Base-by-base conservation (phyloP, 2,113 vertebrate genomes). In the Stegostoma tigrinum region DNA sequence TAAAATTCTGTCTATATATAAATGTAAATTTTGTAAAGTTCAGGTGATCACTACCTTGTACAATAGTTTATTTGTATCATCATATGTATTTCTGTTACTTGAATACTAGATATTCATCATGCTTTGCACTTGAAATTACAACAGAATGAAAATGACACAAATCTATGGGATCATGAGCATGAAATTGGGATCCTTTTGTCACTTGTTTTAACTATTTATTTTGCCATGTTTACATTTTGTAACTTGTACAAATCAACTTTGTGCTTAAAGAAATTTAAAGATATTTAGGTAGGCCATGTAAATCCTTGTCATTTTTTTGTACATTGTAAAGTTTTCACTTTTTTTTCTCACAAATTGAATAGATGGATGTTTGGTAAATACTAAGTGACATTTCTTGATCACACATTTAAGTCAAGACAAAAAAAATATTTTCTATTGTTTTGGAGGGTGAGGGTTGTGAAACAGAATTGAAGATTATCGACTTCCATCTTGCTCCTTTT, bases 221-320 rank as follows among this genome's bases (percentile, higher is more conserved):
- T 98, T 98, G 98, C 98, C 98, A 98, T 98, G 98, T 99, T 99
- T 99, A 99, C 98, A 99, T 99, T 99, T 99, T 98, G 98, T 99
- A 98, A 98, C 98, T 98, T 98, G 98, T 98, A 98, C 98, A 98
- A 98, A 98, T 98, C 97, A 97, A 98, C 98, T 98, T 98, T 98
- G 98, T 98, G 98, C 98, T 98, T 98, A 98, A 98, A 97, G 97
- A 97, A 98, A 97, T 97, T 97, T 97, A 98, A 98, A 98, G 97
- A 98, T 98, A 98, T 98, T 98, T 98, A 98, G 98, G 97, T 98
- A 98, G 98, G 97, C 98, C 97, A 98, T 97, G 97, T 95, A 98
- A 98, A 98, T 98, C 98, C 97, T 98, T 98, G 98, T 98, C 98
- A 97, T 98, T 98, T 98, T 98, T 98, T 98, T 98, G 98, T 97